A percentile compares a stretch with the other conserved stretches of the same genome.
Evolutionary conservation across 2,797 vertebrate genomes (phyloP).

Genomic region (Sphenopsis melanotis): DNA sequence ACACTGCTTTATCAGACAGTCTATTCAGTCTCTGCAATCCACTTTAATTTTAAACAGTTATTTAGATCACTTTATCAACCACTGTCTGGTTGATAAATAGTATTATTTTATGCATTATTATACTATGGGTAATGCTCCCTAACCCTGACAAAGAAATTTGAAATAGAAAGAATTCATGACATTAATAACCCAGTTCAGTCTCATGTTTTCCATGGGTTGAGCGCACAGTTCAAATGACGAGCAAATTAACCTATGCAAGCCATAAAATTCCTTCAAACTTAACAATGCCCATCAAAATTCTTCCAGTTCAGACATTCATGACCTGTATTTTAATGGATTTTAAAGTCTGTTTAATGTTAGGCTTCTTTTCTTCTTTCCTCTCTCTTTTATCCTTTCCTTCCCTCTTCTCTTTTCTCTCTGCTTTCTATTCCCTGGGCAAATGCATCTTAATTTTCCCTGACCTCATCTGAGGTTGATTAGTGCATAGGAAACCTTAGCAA

Average conservation of each 20-base stretch:
- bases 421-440: neutral
- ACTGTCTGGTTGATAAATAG: neutral
- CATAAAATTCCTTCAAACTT: neutral
- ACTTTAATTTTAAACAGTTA: neutral
- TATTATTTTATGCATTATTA: neutral
- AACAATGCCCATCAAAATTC: conserved; percentile 20
- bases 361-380: neutral
- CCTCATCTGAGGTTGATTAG: neutral
- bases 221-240: neutral
- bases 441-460: neutral
- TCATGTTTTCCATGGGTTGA: neutral
- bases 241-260: neutral
- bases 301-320: conserved; percentile 4
- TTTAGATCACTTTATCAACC: neutral
- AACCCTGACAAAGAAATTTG: neutral
- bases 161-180: neutral
- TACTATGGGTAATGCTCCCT: neutral
- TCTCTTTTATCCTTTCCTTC: neutral
- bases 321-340: conserved; percentile 25
- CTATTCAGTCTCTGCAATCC: neutral
- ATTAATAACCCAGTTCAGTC: neutral
- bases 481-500: neutral
- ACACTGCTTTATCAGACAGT: neutral
- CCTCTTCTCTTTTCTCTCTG: neutral
- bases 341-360: conserved; percentile 14